These are phyloP conservation scores for Mesitornis unicolor DNA, from an alignment of 2,113 vertebrate genomes.

Conservation along the genomic window DNA sequence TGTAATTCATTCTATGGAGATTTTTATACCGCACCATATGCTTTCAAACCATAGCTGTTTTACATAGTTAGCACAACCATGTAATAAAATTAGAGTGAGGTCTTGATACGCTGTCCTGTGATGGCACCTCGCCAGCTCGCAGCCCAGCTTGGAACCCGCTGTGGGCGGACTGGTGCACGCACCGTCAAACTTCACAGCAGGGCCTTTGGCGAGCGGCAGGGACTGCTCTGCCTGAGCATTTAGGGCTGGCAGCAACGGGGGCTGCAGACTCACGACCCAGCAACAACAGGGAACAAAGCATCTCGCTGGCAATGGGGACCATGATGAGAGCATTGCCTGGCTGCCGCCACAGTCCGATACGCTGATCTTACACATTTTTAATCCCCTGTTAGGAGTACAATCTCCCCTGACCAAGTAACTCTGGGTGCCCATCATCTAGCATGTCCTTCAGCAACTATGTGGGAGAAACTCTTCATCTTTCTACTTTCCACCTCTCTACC, in stretches of 20 bases:
- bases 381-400: background rate
- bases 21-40: constrained; percentile 51
- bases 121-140: background rate
- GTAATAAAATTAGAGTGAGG: constrained; percentile 44
- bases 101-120: background rate
- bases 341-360: background rate
- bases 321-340: background rate
- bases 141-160: background rate
- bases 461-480: background rate
- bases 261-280: background rate
- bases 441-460: background rate
- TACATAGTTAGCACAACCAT: constrained; percentile 9
- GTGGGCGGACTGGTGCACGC: background rate
- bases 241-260: background rate
- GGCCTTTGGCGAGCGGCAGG: background rate
- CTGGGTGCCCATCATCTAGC: background rate
- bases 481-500: background rate
- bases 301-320: background rate
- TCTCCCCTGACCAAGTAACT: background rate
- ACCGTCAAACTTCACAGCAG: background rate
- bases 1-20: background rate
- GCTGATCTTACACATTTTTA: background rate
- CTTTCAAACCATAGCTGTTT: background rate
- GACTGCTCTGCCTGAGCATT: background rate
- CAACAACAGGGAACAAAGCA: background rate